Evolutionary conservation across 2,113 vertebrate species (phyloP).

Genomic region (Hemichromis elongatus): DNA sequence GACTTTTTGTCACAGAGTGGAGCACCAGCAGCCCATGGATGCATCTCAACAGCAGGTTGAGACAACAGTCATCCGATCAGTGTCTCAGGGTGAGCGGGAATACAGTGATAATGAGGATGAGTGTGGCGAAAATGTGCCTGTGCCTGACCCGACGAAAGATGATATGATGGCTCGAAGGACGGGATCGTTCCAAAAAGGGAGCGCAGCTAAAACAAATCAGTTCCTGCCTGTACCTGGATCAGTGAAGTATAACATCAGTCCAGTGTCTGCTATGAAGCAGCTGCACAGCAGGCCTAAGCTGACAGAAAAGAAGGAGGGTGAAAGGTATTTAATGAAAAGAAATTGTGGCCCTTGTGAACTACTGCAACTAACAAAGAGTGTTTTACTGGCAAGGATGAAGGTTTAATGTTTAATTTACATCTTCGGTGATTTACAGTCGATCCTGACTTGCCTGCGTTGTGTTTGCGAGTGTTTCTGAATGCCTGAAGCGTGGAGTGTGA

Average conservation of each 20-base stretch:
- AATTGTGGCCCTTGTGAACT: not conserved
- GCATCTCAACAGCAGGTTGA: conserved; percentile 7
- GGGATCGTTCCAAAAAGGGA: conserved; percentile 56
- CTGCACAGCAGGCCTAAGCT: conserved; percentile 13
- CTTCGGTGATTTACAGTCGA: not conserved
- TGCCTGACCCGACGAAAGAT: conserved; percentile 75
- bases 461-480: not conserved
- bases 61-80: not conserved
- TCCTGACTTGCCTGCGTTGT: not conserved
- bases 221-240: conserved; percentile 70
- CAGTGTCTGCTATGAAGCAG: conserved; percentile 15
- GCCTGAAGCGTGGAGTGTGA: not conserved
- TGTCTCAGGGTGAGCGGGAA: not conserved
- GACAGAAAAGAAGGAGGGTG: conserved; percentile 12
- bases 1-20: conserved; percentile 55
- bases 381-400: not conserved
- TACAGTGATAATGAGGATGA: conserved; percentile 50
- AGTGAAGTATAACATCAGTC: conserved; percentile 37
- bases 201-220: not conserved
- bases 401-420: not conserved
- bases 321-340: conserved; percentile 57
- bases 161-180: conserved; percentile 79
- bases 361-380: not conserved
- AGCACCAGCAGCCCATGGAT: conserved; percentile 45
- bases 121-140: conserved; percentile 17